A percentile compares a stretch with the other conserved stretches of the same genome.
Conservation (phyloP, 2,113 vertebrate species). For the Thalassarche chlororhynchos region DNA sequence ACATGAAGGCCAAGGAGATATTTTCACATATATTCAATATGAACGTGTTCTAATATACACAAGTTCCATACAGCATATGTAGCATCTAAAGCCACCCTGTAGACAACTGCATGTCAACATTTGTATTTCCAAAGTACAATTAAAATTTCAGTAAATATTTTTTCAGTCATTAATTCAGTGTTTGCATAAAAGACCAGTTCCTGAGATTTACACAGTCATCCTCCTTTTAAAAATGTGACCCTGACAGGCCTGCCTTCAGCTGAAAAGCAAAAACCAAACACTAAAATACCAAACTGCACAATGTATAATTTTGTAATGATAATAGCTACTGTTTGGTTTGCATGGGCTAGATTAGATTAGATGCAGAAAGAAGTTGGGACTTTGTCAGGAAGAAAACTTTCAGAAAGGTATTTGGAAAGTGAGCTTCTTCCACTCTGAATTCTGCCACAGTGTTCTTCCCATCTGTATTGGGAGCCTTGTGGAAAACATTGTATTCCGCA, state of each 20-base stretch:
- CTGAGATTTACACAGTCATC: neutral
- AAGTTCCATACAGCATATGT: neutral
- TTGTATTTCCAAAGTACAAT: neutral
- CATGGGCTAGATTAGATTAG: neutral
- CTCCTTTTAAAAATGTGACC: neutral
- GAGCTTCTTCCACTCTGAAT: accelerated
- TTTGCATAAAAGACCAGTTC: neutral
- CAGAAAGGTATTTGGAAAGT: neutral
- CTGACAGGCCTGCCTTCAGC: neutral
- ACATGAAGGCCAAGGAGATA: neutral
- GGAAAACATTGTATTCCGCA: neutral
- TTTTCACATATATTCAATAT: neutral
- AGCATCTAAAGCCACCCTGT: neutral
- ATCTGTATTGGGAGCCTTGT: neutral
- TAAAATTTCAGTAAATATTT: neutral
- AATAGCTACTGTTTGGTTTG: neutral
- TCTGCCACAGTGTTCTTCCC: neutral
- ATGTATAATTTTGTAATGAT: neutral
- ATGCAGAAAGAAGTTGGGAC: neutral
- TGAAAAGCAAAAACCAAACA: neutral
- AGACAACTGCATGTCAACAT: neutral
- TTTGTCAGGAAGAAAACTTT: neutral
- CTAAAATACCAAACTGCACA: neutral
- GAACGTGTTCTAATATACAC: neutral
- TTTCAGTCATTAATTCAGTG: neutral